Evolutionary conservation across 2,888 invertebrate genomes (phyloP).

Genomic region (Scaeva pyrastri): DNA sequence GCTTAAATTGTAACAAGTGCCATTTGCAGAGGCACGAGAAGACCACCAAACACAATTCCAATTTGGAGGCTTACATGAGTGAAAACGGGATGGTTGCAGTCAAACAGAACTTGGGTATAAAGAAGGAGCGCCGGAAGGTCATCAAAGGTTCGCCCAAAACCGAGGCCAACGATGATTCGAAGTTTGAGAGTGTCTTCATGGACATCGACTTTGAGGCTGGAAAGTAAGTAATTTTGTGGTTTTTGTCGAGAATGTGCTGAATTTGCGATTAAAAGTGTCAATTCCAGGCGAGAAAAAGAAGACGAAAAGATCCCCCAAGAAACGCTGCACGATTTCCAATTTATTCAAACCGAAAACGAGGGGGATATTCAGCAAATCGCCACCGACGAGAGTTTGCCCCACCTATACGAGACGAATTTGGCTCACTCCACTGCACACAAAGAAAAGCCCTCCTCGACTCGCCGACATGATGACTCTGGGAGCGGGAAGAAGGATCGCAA

Average conservation of each 20-base stretch:
- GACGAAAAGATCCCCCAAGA: conserved; percentile 16
- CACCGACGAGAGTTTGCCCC: not conserved
- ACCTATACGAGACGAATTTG: conserved; percentile 36
- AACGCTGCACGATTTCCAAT: conserved; percentile 58
- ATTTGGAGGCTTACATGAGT: conserved; percentile 77
- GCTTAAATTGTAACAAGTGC: conserved; percentile 82
- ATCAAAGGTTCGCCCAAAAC: conserved; percentile 8
- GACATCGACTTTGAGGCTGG: conserved; percentile 30
- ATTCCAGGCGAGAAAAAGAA: conserved; percentile 31
- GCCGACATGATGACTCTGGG: not conserved
- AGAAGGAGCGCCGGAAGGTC: conserved; percentile 46
- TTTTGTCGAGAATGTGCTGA: not conserved
- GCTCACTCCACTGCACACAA: not conserved
- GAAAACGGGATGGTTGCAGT: conserved; percentile 30
- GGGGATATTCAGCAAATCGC: conserved; percentile 4
- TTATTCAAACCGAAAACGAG: conserved; percentile 45
- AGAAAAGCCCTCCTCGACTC: not conserved
- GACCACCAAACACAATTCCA: conserved; percentile 81
- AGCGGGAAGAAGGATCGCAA: conserved; percentile 78
- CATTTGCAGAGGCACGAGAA: conserved; percentile 81
- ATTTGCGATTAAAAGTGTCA: not conserved
- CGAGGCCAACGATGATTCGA: conserved; percentile 47
- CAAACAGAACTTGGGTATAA: conserved; percentile 54
- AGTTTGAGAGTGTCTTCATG: conserved; percentile 67
- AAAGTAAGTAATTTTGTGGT: conserved; percentile 43